Percentiles rank a stretch among this genome's conserved stretches.
Conservation (phyloP, 2,888 invertebrate species). For the Tiliacea citrago region DNA sequence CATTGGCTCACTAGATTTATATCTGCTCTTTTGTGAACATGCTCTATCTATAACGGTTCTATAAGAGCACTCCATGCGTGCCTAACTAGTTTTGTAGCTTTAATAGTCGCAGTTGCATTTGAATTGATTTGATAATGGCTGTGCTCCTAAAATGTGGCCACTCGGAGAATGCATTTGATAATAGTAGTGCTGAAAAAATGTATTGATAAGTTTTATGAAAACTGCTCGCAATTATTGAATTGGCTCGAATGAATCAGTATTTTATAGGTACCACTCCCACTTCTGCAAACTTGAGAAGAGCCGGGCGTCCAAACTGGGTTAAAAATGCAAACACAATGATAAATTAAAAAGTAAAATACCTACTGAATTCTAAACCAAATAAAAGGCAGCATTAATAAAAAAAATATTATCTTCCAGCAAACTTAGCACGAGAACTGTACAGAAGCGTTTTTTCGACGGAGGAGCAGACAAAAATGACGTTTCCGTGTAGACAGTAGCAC, state of each 20-base stretch:
- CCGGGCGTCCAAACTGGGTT: background rate
- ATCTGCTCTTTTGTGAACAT: slow-evolving; percentile 26
- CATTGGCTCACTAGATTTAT: slow-evolving; percentile 52
- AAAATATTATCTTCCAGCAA: too few species aligned
- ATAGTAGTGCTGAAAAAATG: background rate
- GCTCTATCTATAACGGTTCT: slow-evolving; percentile 13
- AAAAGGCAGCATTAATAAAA: background rate
- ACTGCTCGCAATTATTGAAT: background rate
- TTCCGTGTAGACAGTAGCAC: too few species aligned
- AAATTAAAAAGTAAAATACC: background rate
- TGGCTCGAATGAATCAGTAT: background rate
- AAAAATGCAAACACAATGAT: background rate
- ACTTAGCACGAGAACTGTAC: too few species aligned
- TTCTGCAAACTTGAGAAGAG: background rate
- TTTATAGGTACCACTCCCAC: background rate
- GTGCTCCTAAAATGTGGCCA: background rate
- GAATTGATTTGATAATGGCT: slow-evolving; percentile 23
- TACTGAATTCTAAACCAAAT: background rate
- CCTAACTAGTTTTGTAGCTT: slow-evolving; percentile 33
- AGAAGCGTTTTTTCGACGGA: too few species aligned
- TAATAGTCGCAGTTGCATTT: slow-evolving; percentile 24
- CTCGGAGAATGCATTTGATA: slow-evolving; percentile 8
- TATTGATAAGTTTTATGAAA: background rate
- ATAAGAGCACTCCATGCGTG: slow-evolving; percentile 16
- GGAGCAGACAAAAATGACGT: too few species aligned